Base-by-base conservation (phyloP, 2,888 invertebrate species). In the Macrophya annulata region DNA sequence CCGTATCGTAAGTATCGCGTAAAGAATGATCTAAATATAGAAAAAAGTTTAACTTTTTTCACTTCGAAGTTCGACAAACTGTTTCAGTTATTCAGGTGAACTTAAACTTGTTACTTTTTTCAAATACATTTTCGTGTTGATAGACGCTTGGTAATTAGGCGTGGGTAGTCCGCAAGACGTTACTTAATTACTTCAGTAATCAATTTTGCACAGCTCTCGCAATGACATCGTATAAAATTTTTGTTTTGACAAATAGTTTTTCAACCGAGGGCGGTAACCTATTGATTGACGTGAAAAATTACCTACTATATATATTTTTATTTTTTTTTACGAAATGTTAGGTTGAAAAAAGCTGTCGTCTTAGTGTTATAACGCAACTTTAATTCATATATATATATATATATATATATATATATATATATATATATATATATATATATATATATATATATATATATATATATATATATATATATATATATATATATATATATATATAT, bases 111-210 rank as follows among this genome's bases (percentile, higher is more conserved):
- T 21, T 25, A n/a, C 48, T 51, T 77, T 77, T 31, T 77, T 51
- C 37, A 37, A 25, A 76, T 48, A n/a, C 21, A 76, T 45, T 48
- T 25, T n/a, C n/a, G 31, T 31, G 31, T 9, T 15, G 48, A 76
- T 48, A 76, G 45, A 21, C 76, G 21, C 25, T 48, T 48, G 76
- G 21, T 48, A 76, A 76, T 76, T 76, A 55, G 17, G 77, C 77
- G 77, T 21, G 77, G 31, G 17, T 55, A 48, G 37, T 10, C 51
- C 31, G 31, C 31, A 1, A 37, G 51, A 77, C 55, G 51, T 77
- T 55, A n/a, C 55, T 55, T n/a, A 77, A 77, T 77, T 31, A 77
- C 51, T 77, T 37, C 15, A 10, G 55, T 31, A 77, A 77, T 77
- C 55, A 55, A 37, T 31, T 37, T 31, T 37, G 48, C 40, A 17